Evolutionary conservation across 2,888 invertebrate genomes (phyloP).

Genomic region (Lottia gigantea): DNA sequence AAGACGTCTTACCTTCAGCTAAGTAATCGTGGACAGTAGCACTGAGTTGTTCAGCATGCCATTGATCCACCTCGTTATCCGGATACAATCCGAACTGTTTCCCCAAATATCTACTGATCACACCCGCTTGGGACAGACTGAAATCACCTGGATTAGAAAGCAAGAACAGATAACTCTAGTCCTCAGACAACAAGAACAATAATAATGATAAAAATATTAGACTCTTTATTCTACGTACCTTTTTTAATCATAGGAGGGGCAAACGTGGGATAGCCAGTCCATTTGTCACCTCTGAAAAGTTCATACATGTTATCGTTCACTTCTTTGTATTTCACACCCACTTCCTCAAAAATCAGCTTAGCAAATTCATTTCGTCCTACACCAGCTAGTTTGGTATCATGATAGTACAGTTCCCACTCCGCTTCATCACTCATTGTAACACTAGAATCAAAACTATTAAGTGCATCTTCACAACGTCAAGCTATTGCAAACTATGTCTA

Average conservation of each 20-base stretch:
- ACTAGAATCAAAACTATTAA: too few species aligned
- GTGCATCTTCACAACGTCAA: too few species aligned
- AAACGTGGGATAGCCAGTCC: conserved; percentile 42
- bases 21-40: conserved; percentile 54
- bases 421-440: conserved; percentile 7
- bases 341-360: conserved; percentile 51
- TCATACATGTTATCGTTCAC: conserved; percentile 24
- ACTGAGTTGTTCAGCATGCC: conserved; percentile 53
- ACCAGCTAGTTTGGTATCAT: conserved; percentile 28
- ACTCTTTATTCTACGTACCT: conserved; percentile 34
- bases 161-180: too few species aligned
- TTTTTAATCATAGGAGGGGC: conserved; percentile 47
- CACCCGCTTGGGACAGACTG: conserved; percentile 45
- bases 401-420: conserved; percentile 42
- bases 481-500: too few species aligned
- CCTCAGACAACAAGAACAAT: too few species aligned
- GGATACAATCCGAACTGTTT: conserved; percentile 53
- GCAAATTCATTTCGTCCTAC: conserved; percentile 50
- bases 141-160: conserved; percentile 40
- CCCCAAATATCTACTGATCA: conserved; percentile 51
- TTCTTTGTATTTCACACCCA: conserved; percentile 44
- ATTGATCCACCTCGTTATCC: conserved; percentile 39
- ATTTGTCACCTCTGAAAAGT: conserved; percentile 26
- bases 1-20: conserved; percentile 55
- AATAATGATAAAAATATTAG: too few species aligned